Evolutionary conservation across 2,888 invertebrate species (phyloP), one percentile per base, ranked within the genome.

Genomic region (Tachina grossa): DNA sequence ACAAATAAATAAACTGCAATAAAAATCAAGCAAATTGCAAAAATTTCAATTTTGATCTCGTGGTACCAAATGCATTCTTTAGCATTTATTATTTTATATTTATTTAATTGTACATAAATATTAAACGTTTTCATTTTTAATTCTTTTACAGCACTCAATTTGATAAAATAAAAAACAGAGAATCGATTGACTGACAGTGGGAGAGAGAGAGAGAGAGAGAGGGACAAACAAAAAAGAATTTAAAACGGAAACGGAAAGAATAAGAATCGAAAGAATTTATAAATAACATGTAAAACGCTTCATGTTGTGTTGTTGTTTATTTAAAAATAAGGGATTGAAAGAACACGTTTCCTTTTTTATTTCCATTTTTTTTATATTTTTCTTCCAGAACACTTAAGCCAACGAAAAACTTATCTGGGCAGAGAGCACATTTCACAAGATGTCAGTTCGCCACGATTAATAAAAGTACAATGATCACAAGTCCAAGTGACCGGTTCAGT

Each of bases 341-440:
- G 71, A 63, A 71, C 45, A 63, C 47, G 45, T 47, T 71, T 31
- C 53, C 31, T 75, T 45, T 51, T 19, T 16, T 16, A 41, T 41
- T 55, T 69, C 19, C 16, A 49, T 72, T 72, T 71, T n/a, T 16
- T 59, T 22, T 9, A n/a, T 47, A 51, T 4, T 55, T 45, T 68
- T 47, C 41, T 59, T 45, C 31, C 16, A 78, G 51, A 61, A 16
- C 39, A 8, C 53, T 45, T 45, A 45, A 31, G 31, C 51, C 55
- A 39, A 55, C 41, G 45, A 66, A 57, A 77, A 75, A 71, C 83
- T 87, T 88, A 88, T 94, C 96, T 95, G 87, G 98, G 98, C 93
- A 98, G 94, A 92, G 95, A 96, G 94, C 98, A 98, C 95, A 98
- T 98, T 93, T 98, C 98, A 94, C 98, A 98, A 88, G 95, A 94